A percentile compares a stretch with the other conserved stretches of the same genome.
phyloP scores from a whole-genome alignment of 2,113 vertebrate species.

The Isichthys henryi region DNA sequence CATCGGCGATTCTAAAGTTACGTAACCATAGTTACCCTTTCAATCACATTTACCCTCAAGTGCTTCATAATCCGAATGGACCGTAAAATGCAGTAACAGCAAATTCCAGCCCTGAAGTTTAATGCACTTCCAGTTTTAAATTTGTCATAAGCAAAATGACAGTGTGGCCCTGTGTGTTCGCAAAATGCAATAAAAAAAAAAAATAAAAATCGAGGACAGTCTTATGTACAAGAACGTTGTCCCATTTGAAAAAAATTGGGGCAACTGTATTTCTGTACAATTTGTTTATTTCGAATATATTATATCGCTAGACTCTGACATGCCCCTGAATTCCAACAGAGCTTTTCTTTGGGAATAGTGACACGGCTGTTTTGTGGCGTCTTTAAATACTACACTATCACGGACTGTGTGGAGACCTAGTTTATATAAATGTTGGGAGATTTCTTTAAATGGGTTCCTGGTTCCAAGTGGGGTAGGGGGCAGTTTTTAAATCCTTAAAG shows the following conservation, averaged over 20 bases:
- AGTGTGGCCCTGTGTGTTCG: background rate
- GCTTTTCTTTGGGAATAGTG: slow-evolving; percentile 5
- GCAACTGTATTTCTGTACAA: background rate
- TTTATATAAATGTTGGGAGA: background rate
- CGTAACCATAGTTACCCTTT: background rate
- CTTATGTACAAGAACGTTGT: slow-evolving; percentile 8
- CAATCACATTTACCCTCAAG: background rate
- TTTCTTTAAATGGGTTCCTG: background rate
- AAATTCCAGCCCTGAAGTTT: slow-evolving; percentile 1
- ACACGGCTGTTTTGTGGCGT: background rate
- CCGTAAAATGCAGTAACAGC: background rate
- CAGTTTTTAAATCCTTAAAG: background rate
- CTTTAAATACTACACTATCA: background rate
- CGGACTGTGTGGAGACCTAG: background rate
- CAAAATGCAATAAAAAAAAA: background rate
- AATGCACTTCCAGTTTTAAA: slow-evolving; percentile 2
- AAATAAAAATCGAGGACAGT: background rate
- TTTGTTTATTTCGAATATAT: background rate
- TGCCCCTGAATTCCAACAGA: background rate
- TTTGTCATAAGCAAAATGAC: background rate
- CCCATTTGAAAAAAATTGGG: slow-evolving; percentile 4
- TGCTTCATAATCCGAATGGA: background rate
- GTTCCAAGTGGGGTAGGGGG: slow-evolving; percentile 11
- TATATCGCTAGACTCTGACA: background rate
- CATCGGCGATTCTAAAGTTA: background rate